Evolutionary conservation across 2,797 vertebrate genomes (phyloP).

Genomic region (Pantherophis alleghaniensis): DNA sequence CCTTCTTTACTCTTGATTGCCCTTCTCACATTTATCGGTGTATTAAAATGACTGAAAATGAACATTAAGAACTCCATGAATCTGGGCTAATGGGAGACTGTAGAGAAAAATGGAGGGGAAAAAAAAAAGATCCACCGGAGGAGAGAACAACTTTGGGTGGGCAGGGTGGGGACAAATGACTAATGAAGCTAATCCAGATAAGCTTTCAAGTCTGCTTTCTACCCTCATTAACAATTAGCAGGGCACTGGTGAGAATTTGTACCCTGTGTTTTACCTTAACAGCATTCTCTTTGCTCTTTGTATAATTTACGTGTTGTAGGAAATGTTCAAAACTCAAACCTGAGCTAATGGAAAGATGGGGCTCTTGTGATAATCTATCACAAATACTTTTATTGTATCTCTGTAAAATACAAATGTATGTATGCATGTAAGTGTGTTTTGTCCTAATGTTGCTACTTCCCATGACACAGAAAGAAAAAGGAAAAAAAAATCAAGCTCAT

Average conservation of each 20-base stretch:
- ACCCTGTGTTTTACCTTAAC: constrained; percentile 89
- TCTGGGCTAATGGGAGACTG: constrained; percentile 83
- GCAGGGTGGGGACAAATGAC: constrained; percentile 79
- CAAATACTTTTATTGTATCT: constrained; percentile 96
- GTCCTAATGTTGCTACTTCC: constrained; percentile 92
- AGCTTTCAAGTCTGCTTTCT: constrained; percentile 88
- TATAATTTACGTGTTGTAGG: constrained; percentile 99
- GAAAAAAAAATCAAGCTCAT: constrained; percentile 75
- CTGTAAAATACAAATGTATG: constrained; percentile 99
- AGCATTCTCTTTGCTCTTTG: constrained; percentile 95
- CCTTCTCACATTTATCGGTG: constrained; percentile 82
- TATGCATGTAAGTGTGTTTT: constrained; percentile 98
- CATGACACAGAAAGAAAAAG: constrained; percentile 72
- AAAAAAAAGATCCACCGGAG: constrained; percentile 66
- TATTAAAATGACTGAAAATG: constrained; percentile 83
- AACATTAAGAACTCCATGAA: constrained; percentile 85
- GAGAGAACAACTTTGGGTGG: constrained; percentile 77
- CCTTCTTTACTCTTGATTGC: constrained; percentile 80
- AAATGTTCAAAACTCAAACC: constrained; percentile 85
- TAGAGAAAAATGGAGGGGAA: constrained; percentile 69
- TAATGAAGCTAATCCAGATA: constrained; percentile 88
- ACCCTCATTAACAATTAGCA: constrained; percentile 82
- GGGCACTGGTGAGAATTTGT: constrained; percentile 84
- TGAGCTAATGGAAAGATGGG: constrained; percentile 84
- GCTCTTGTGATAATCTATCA: constrained; percentile 95